Percentiles rank a stretch among this genome's conserved stretches.
Evolutionary conservation across 2,797 vertebrate genomes (phyloP).

Genomic region (Microhierax caerulescens): DNA sequence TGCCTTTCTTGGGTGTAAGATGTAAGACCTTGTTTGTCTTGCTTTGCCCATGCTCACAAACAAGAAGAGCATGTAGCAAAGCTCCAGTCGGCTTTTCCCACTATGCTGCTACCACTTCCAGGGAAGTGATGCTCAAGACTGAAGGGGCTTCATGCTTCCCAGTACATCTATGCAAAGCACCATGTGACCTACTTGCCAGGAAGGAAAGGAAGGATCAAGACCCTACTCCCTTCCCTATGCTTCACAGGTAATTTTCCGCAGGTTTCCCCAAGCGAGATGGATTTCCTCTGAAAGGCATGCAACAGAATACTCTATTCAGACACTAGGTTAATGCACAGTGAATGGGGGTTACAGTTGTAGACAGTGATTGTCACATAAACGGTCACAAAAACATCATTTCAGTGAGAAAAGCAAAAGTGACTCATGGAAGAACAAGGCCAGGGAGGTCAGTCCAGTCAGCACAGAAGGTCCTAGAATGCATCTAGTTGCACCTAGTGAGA

Average conservation of each 20-base stretch:
- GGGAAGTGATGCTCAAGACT: not conserved
- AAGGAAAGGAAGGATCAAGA: not conserved
- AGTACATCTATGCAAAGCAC: not conserved
- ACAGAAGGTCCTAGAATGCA: not conserved
- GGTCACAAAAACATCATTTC: not conserved
- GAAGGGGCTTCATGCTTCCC: not conserved
- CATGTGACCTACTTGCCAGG: not conserved
- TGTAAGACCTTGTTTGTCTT: not conserved
- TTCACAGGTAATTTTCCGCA: not conserved
- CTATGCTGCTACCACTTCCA: not conserved
- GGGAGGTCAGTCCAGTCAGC: not conserved
- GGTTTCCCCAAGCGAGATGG: not conserved
- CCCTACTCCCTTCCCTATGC: not conserved
- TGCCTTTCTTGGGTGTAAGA: not conserved
- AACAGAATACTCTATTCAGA: not conserved
- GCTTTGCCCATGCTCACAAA: not conserved
- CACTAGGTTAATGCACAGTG: not conserved
- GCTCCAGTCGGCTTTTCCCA: not conserved
- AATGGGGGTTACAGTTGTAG: not conserved
- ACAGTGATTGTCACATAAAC: not conserved
- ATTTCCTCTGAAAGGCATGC: not conserved
- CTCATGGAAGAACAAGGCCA: not conserved
- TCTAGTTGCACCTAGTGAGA: not conserved
- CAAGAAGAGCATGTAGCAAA: not conserved
- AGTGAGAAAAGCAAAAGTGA: not conserved